These are phyloP conservation scores for Colletes latitarsis DNA, from an alignment of 1,140 invertebrate genomes.

Conservation along the genomic window DNA sequence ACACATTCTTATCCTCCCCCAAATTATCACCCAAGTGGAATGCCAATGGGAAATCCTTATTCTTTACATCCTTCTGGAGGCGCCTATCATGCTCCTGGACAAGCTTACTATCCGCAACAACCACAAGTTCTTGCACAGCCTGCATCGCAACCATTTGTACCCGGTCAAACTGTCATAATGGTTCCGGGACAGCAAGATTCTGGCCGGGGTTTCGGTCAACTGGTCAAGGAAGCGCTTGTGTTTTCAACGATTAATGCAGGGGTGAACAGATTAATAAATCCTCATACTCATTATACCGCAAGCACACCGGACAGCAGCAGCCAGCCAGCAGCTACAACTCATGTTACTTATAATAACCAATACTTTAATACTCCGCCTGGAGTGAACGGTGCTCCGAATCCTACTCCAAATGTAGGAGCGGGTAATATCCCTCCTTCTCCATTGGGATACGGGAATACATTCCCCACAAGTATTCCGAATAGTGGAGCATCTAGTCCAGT, in stretches of 20 bases:
- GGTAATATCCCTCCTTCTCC: neutral
- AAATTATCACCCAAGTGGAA: conserved; percentile 39
- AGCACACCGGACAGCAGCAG: neutral
- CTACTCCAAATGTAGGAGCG: neutral
- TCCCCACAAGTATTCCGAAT: neutral
- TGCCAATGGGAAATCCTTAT: conserved; percentile 57
- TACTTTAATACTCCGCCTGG: conserved; percentile 55
- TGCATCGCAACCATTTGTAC: conserved; percentile 64
- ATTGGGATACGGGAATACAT: neutral
- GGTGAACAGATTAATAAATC: conserved; percentile 69
- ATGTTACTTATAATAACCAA: conserved; percentile 73
- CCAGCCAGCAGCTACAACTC: conserved; percentile 50
- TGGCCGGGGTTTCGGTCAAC: conserved; percentile 70
- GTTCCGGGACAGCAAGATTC: conserved; percentile 62
- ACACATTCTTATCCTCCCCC: conserved; percentile 24
- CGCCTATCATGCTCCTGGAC: conserved; percentile 38
- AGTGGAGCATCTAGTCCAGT: neutral
- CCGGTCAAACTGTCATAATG: conserved; percentile 71
- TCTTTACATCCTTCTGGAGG: conserved; percentile 19
- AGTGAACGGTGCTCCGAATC: conserved; percentile 6
- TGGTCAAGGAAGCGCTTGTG: conserved; percentile 73
- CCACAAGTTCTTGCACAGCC: conserved; percentile 67
- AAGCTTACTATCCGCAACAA: conserved; percentile 63
- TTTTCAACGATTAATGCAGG: conserved; percentile 73
- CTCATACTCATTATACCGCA: conserved; percentile 41